Conservation (phyloP, 2,113 vertebrate genomes). For the Pipa parva region DNA sequence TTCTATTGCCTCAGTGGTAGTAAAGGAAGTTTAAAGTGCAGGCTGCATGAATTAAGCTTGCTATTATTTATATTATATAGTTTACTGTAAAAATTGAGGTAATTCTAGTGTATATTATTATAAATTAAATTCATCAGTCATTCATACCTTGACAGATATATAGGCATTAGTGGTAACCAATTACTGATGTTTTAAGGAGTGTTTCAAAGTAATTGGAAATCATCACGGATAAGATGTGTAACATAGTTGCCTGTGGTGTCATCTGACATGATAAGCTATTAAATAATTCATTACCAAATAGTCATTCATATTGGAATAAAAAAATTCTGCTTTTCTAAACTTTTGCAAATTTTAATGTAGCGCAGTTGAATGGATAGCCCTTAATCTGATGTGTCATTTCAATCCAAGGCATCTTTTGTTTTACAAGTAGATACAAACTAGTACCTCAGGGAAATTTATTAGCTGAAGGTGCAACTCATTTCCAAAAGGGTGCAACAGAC, state of each 20-base stretch:
- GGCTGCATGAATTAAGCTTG: background rate
- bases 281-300: background rate
- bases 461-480: conserved; percentile 79
- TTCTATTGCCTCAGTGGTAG: background rate
- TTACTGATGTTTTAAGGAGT: too few species aligned
- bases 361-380: background rate
- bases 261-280: background rate
- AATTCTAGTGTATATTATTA: background rate
- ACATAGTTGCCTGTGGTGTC: background rate
- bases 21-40: background rate
- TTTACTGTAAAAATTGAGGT: background rate
- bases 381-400: background rate
- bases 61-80: background rate
- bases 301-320: too few species aligned
- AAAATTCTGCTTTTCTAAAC: too few species aligned
- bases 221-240: too few species aligned
- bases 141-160: background rate
- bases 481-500: conserved; percentile 77
- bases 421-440: background rate
- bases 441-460: conserved; percentile 93
- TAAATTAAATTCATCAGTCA: too few species aligned
- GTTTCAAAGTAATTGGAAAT: too few species aligned
- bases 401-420: background rate
- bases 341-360: too few species aligned
- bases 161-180: too few species aligned